Evolutionary conservation across 1,140 invertebrate genomes (phyloP).

Genomic region (Drosophila murphyi): DNA sequence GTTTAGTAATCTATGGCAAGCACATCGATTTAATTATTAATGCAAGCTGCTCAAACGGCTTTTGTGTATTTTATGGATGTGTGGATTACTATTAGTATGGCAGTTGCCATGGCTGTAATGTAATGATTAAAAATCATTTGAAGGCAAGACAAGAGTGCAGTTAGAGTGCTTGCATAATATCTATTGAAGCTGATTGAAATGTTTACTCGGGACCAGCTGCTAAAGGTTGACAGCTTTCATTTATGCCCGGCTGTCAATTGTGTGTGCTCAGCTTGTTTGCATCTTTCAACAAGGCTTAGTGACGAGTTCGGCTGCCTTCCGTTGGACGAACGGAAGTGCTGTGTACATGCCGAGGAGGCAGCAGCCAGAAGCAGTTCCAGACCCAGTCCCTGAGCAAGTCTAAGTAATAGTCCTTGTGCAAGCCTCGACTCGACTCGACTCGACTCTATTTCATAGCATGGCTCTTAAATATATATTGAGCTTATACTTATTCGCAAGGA

Average conservation of each 20-base stretch:
- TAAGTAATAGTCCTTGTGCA: neutral
- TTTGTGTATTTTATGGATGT: constrained; percentile 34
- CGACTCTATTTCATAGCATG: constrained; percentile 40
- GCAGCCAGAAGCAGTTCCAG: constrained; percentile 1
- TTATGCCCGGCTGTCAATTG: constrained; percentile 23
- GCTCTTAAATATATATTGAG: constrained; percentile 58
- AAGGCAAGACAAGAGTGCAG: neutral
- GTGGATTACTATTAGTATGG: neutral
- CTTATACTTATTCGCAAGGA: constrained; percentile 25
- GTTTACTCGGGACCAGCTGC: constrained; percentile 7
- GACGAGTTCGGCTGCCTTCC: neutral
- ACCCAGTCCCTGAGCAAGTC: constrained; percentile 4
- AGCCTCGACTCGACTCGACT: neutral
- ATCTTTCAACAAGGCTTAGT: constrained; percentile 13
- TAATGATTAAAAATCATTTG: neutral
- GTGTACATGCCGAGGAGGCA: constrained; percentile 8
- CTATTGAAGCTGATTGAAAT: constrained; percentile 1
- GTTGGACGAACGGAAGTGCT: constrained; percentile 8
- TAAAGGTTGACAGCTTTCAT: constrained; percentile 20
- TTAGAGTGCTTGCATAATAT: neutral
- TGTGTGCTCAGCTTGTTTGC: constrained; percentile 28
- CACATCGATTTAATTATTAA: constrained; percentile 15
- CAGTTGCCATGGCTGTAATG: constrained; percentile 25
- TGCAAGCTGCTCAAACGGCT: neutral
- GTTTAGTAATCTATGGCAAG: constrained; percentile 62